Conservation (phyloP, 2,797 vertebrate species). For the Onychomys torridus region DNA sequence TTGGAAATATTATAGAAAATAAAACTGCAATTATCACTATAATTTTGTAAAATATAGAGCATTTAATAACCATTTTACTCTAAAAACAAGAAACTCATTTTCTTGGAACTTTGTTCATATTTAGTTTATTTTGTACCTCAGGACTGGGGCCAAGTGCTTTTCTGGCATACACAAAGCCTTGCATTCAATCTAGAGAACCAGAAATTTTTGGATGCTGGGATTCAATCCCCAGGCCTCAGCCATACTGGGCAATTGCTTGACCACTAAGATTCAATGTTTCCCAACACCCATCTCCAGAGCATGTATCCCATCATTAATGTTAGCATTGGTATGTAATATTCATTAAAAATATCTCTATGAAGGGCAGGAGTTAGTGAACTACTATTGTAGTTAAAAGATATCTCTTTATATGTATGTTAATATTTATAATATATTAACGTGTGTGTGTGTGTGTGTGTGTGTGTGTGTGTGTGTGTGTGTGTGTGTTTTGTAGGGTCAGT, state of each 20-base stretch:
- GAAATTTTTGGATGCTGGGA: background rate
- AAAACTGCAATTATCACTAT: background rate
- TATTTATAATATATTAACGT: background rate
- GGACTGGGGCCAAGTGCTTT: no score
- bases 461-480: background rate
- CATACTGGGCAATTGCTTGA: background rate
- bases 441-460: background rate
- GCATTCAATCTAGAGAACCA: background rate
- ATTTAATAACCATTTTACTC: background rate
- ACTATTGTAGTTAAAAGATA: constrained; percentile 1
- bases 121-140: background rate
- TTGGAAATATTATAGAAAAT: constrained; percentile 25
- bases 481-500: constrained; percentile 91
- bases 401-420: background rate
- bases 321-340: background rate
- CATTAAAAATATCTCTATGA: background rate
- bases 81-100: background rate
- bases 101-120: background rate
- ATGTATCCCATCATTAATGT: background rate
- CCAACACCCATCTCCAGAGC: background rate
- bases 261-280: background rate
- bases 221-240: background rate
- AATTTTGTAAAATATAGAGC: background rate
- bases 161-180: background rate
- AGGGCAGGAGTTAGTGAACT: background rate